Conservation (phyloP, 2,888 invertebrate genomes). For the Sabatieria punctata region DNA sequence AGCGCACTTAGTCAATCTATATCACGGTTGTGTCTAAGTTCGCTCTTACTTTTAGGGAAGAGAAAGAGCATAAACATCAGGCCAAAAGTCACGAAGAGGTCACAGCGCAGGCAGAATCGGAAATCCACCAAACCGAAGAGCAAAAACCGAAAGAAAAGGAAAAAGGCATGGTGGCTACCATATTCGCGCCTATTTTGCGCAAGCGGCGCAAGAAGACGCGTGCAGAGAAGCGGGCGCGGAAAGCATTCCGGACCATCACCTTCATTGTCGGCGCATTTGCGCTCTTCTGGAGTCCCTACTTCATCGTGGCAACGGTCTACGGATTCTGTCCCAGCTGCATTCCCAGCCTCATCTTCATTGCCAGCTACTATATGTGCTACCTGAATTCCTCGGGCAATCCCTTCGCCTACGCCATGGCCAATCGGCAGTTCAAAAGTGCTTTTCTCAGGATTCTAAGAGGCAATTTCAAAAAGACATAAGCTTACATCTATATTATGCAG, state of each 20-base stretch:
- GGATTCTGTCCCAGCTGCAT: constrained; percentile 30
- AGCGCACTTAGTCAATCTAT: too few relatives aligned
- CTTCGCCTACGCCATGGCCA: constrained; percentile 30
- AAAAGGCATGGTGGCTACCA: too few relatives aligned
- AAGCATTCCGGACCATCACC: constrained; percentile 30
- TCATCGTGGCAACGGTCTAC: constrained; percentile 29
- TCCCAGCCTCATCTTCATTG: constrained; percentile 24
- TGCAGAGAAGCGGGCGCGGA: constrained; percentile 28
- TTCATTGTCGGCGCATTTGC: constrained; percentile 31
- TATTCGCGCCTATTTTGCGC: too few relatives aligned
- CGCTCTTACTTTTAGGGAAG: too few relatives aligned
- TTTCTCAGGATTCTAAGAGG: constrained; percentile 14
- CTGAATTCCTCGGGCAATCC: constrained; percentile 26
- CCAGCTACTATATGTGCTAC: constrained; percentile 31
- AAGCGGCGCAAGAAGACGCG: constrained; percentile 14
- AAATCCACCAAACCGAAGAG: too few relatives aligned
- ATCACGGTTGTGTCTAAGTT: too few relatives aligned
- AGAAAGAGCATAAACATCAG: too few relatives aligned
- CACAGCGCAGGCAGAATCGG: too few relatives aligned
- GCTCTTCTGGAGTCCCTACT: constrained; percentile 31
- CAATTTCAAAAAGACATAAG: constrained; percentile 3
- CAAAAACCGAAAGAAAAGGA: too few relatives aligned
- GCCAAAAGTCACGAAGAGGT: too few relatives aligned
- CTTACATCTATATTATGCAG: too few relatives aligned
- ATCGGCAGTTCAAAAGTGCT: constrained; percentile 26